Conservation (phyloP, 2,797 vertebrate genomes). For the Ctenosaura bakeri region DNA sequence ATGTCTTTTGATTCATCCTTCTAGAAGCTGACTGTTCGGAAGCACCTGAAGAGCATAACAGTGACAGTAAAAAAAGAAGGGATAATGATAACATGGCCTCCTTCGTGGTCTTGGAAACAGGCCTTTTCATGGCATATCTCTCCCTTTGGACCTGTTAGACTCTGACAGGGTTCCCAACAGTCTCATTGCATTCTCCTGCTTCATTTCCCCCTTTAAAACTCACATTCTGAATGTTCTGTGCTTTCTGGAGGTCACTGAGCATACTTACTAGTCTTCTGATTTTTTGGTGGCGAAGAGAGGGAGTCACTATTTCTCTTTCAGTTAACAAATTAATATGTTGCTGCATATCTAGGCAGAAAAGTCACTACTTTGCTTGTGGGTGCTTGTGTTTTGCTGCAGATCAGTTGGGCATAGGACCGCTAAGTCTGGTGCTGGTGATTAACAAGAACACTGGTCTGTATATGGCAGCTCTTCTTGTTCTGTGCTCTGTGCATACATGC, state of each 20-base stretch:
- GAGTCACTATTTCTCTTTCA: not conserved
- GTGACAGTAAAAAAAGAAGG: not conserved
- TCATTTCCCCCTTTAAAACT: not conserved
- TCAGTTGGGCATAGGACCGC: not conserved
- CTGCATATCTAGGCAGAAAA: not conserved
- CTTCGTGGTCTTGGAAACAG: not conserved
- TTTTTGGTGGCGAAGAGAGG: not conserved
- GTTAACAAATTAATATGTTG: not conserved
- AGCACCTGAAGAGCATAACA: not conserved
- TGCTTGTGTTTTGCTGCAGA: not conserved
- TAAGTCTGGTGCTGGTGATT: too few species aligned
- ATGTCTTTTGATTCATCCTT: not conserved
- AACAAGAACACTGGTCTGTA: not conserved
- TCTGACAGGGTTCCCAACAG: not conserved
- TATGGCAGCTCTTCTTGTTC: not conserved
- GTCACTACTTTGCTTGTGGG: not conserved
- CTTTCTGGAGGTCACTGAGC: not conserved
- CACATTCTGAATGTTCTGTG: not conserved
- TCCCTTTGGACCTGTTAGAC: not conserved
- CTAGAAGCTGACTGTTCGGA: not conserved
- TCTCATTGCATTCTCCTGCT: not conserved
- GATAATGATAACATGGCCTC: not conserved
- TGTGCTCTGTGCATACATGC: not conserved
- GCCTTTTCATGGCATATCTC: not conserved
- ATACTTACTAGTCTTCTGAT: not conserved